These are phyloP conservation scores for Danio tinwini DNA, from an alignment of 2,797 vertebrate genomes.

Conservation along the genomic window DNA sequence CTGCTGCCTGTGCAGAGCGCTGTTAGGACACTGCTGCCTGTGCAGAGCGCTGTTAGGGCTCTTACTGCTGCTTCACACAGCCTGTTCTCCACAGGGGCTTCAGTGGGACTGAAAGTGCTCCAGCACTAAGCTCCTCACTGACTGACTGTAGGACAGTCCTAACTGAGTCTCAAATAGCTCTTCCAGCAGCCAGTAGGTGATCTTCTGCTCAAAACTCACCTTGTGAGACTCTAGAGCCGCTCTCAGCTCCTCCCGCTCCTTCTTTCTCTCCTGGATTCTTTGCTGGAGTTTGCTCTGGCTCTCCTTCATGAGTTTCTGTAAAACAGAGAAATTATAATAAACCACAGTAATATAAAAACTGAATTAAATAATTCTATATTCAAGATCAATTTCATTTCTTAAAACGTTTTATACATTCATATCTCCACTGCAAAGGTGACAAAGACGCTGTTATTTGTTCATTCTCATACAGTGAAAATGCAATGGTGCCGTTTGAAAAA, in stretches of 20 bases:
- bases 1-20: not conserved
- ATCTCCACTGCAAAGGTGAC: too few species aligned
- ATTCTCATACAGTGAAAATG: too few species aligned
- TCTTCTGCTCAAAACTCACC: not conserved
- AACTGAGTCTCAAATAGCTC: too few species aligned
- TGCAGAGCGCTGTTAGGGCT: not conserved
- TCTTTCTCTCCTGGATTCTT: not conserved
- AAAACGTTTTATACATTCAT: too few species aligned
- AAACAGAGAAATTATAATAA: too few species aligned
- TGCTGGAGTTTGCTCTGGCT: not conserved
- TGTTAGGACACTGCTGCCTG: not conserved
- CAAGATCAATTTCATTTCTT: too few species aligned
- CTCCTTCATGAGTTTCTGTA: not conserved
- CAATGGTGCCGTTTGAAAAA: too few species aligned
- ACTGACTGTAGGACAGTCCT: not conserved
- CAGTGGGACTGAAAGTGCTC: conserved; percentile 4
- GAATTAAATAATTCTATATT: too few species aligned
- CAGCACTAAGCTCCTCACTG: not conserved
- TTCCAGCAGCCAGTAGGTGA: too few species aligned
- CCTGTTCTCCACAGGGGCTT: not conserved
- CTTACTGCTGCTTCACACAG: too few species aligned
- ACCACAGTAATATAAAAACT: too few species aligned
- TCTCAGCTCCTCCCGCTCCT: not conserved
- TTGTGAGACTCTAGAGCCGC: not conserved
- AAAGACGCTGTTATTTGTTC: too few species aligned